A percentile compares a stretch with the other conserved stretches of the same genome.
Evolutionary conservation across 2,888 invertebrate species (phyloP).

Genomic region (Synanthedon formicaeformis): DNA sequence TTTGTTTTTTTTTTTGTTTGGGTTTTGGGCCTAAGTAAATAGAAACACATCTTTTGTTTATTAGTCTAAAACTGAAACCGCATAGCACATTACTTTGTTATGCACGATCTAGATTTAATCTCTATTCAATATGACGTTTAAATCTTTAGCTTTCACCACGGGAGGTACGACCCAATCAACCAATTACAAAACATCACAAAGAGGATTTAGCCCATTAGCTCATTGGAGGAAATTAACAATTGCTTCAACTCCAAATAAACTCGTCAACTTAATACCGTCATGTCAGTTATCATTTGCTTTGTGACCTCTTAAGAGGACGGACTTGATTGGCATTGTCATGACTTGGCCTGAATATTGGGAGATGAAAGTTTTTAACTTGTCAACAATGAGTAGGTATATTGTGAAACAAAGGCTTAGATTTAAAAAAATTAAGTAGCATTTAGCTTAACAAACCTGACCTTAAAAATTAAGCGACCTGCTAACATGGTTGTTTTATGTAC

Average conservation of each 20-base stretch:
- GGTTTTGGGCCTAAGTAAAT: too few relatives aligned
- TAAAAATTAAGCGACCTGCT: too few relatives aligned
- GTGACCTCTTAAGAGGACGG: neutral
- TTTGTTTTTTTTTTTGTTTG: too few relatives aligned
- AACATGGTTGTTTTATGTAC: too few relatives aligned
- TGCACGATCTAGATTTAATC: neutral
- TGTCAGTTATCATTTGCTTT: constrained; percentile 62
- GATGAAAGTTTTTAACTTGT: neutral
- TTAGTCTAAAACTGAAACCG: too few relatives aligned
- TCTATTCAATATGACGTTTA: neutral
- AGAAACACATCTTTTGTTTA: too few relatives aligned
- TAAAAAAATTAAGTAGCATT: too few relatives aligned
- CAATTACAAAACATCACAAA: constrained; percentile 23
- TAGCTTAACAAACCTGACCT: too few relatives aligned
- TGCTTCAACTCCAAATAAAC: constrained; percentile 63
- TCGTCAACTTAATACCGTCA: constrained; percentile 57
- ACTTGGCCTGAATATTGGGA: neutral
- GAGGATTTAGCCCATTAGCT: constrained; percentile 67
- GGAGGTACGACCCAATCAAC: constrained; percentile 14
- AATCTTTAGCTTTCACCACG: neutral
- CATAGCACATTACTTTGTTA: too few relatives aligned
- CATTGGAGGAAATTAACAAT: constrained; percentile 69
- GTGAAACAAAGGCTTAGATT: too few relatives aligned
- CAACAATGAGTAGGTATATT: too few relatives aligned
- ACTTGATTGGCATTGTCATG: neutral